These are phyloP conservation scores for Microplitis mediator DNA, from an alignment of 1,140 invertebrate genomes.

Conservation along the genomic window DNA sequence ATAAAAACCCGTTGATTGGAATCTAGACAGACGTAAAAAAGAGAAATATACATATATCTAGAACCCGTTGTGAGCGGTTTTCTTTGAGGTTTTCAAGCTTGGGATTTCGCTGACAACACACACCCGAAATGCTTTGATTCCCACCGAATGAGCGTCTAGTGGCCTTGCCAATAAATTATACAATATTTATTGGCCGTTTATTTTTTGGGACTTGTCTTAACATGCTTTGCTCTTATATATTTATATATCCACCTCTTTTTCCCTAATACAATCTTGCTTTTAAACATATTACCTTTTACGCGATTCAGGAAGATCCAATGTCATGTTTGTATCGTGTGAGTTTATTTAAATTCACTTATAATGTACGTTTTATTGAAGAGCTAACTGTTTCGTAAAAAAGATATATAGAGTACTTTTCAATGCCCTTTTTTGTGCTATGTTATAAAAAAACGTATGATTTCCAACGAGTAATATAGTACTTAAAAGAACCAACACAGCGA, in stretches of 20 bases:
- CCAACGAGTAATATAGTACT: no score
- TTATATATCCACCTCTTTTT: background rate
- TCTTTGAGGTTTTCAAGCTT: slow-evolving; percentile 45
- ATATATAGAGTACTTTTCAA: no score
- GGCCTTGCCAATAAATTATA: slow-evolving; percentile 46
- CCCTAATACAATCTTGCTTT: background rate
- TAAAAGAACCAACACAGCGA: no score
- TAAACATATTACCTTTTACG: no score
- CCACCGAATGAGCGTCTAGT: slow-evolving; percentile 40
- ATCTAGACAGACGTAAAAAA: slow-evolving; percentile 44
- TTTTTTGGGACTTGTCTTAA: slow-evolving; percentile 29
- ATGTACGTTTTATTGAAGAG: no score
- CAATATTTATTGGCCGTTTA: slow-evolving; percentile 51
- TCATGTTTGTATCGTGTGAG: no score
- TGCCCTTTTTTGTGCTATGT: no score
- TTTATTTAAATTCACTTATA: no score
- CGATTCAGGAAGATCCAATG: no score
- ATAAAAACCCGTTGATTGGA: slow-evolving; percentile 52
- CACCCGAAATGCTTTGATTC: slow-evolving; percentile 51
- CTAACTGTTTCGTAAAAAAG: no score
- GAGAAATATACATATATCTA: slow-evolving; percentile 36
- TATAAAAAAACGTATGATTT: no score
- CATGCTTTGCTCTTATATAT: background rate
- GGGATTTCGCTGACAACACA: slow-evolving; percentile 42
- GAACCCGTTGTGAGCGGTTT: slow-evolving; percentile 40